Evolutionary conservation across 2,113 vertebrate species (phyloP).

Genomic region (Halichoerus grypus): DNA sequence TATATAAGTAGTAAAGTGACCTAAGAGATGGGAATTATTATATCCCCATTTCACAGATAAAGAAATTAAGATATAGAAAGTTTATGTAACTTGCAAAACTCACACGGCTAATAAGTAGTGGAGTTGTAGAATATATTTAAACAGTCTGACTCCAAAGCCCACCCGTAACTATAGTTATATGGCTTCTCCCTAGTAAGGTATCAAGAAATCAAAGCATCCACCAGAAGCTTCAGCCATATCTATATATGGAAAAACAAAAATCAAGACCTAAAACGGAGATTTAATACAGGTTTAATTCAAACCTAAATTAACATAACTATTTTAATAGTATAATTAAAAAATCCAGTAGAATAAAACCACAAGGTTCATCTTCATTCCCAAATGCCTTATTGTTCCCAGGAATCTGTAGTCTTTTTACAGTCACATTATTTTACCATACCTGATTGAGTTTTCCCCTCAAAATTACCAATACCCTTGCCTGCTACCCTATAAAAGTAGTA

Average conservation of each 20-base stretch:
- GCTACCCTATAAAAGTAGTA: neutral
- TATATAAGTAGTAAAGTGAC: neutral
- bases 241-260: neutral
- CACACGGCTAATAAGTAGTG: neutral
- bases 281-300: neutral
- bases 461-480: neutral
- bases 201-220: neutral
- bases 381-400: neutral
- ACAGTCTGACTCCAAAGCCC: neutral
- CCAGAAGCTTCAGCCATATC: neutral
- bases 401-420: neutral
- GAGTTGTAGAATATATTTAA: neutral
- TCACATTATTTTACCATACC: neutral
- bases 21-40: neutral
- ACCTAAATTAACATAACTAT: neutral
- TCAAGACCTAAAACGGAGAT: neutral
- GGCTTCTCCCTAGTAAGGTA: neutral
- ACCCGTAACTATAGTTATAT: neutral
- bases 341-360: neutral
- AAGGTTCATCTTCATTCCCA: neutral
- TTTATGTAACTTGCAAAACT: neutral
- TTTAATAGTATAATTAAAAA: neutral
- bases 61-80: neutral
- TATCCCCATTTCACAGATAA: neutral
- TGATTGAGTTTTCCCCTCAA: neutral